Base-by-base conservation (phyloP, 2,797 vertebrate species). In the Potorous gilbertii region DNA sequence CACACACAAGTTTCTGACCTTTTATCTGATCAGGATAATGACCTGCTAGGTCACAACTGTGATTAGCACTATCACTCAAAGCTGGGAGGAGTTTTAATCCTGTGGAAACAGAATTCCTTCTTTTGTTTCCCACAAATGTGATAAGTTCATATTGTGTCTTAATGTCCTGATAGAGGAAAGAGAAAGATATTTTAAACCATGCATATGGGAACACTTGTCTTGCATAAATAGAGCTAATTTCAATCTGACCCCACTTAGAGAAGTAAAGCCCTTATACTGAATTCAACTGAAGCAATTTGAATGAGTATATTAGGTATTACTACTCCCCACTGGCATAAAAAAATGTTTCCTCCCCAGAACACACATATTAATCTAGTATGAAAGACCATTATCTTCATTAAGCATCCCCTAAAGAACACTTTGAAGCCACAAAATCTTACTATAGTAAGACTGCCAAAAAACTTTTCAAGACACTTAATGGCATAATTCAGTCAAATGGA, bases 261-360 rank as follows among this genome's bases (percentile, higher is more conserved):
- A 81, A 81, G 74, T 24, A 46, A 81, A 81, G 40, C 40, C 21
- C 74, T 21, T 81, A 46, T 27, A 2, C 9, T 46, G 57, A 94
- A 62, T 92, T 95, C 50, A 92, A 14, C 59, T 92, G 50, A 95
- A 92, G 8, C 40, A 81, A 81, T 81, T 81, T 81, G 74, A 24
- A 6, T 1, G 34, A 92, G 52, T 54, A 31, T 89, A 93, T 66
- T 92, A 91, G 52, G 31, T 16, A 57, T 89, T 89, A 95, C n/a
- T 96, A 95, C 46, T 96, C 94, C 28, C 93, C 56, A 91, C 5
- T 74, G 12, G 40, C 62, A 34, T 14, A 95, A 54, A 94, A 66
- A 96, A 97, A 91, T 31, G 92, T 1, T 56, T 4, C 18, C 5
- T 52, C 93, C 2, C 1, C 1, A 56, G 12, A 54, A 40, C 1